Conservation (phyloP, 2,797 vertebrate genomes). For the Miichthys miiuy region DNA sequence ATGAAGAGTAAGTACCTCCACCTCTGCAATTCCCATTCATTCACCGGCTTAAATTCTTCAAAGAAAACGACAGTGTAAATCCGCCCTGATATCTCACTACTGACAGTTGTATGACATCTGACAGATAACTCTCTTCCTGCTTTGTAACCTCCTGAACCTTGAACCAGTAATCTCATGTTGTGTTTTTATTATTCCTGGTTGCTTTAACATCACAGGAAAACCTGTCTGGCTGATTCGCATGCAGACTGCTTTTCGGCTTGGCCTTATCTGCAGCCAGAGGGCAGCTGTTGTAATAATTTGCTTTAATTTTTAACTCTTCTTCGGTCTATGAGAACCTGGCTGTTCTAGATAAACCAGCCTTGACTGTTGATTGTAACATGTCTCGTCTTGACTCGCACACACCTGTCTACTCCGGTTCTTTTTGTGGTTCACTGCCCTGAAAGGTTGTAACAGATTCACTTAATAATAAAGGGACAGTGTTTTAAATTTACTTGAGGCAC, state of each 20-base stretch:
- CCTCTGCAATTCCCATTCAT: not conserved
- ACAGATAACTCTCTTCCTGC: conserved; percentile 6
- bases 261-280: conserved; percentile 32
- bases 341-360: conserved; percentile 31
- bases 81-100: not conserved
- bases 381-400: not conserved
- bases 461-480: not conserved
- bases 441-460: not conserved
- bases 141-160: conserved; percentile 36
- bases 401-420: not conserved
- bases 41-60: not conserved
- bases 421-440: not conserved
- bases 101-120: conserved; percentile 9
- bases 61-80: not conserved
- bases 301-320: conserved; percentile 57
- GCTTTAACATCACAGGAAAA: not conserved
- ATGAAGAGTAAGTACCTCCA: conserved; percentile 89
- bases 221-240: not conserved
- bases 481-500: not conserved
- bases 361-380: not conserved
- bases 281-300: conserved; percentile 33
- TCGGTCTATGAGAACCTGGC: not conserved
- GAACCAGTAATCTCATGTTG: conserved; percentile 7
- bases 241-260: not conserved
- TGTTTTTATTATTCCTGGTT: conserved; percentile 10